These are phyloP conservation scores for Caenorhabditis tropicalis DNA, from an alignment of 1,140 invertebrate genomes.

Conservation along the genomic window DNA sequence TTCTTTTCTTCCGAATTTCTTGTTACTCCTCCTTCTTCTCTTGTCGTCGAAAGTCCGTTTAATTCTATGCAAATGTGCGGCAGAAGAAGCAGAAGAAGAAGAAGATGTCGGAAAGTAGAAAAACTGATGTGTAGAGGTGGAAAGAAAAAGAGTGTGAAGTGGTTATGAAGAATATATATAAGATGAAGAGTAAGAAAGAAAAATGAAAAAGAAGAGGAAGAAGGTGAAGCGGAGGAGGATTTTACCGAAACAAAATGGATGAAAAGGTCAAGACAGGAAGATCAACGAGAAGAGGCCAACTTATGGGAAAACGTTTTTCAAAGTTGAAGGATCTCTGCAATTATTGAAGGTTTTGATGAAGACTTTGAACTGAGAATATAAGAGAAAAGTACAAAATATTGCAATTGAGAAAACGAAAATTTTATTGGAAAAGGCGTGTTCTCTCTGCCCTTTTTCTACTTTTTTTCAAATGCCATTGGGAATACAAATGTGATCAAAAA, in stretches of 20 bases:
- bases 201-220: background rate
- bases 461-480: background rate
- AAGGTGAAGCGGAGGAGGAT: constrained; percentile 7
- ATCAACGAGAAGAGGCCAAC: background rate
- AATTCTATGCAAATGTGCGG: constrained; percentile 40
- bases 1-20: constrained; percentile 15
- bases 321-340: background rate
- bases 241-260: background rate
- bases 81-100: background rate
- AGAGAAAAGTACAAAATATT: background rate
- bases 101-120: constrained; percentile 33
- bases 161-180: constrained; percentile 25
- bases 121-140: background rate
- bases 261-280: constrained; percentile 28
- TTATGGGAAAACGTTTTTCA: background rate
- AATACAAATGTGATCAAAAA: background rate
- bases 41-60: constrained; percentile 38
- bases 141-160: constrained; percentile 36
- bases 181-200: constrained; percentile 21
- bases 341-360: background rate
- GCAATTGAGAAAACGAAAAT: background rate
- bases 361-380: too few species aligned
- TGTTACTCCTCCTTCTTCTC: background rate
- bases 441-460: background rate
- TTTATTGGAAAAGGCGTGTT: background rate